Conservation (phyloP, 1,140 invertebrate genomes). For the Drosophila athabasca region DNA sequence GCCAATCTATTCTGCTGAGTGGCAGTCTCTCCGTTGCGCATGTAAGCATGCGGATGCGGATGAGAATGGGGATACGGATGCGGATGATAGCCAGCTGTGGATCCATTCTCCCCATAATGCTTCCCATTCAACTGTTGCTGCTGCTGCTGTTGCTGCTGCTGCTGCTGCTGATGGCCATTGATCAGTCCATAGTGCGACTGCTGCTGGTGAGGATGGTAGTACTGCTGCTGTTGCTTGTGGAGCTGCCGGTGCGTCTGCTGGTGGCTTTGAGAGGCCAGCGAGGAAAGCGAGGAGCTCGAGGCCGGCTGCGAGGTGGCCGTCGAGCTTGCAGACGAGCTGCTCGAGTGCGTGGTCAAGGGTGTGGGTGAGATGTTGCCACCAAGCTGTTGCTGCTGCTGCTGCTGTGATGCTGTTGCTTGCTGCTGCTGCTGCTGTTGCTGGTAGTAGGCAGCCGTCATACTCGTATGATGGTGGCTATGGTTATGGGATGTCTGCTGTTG, state of each 20-base stretch:
- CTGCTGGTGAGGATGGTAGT: slow-evolving; percentile 62
- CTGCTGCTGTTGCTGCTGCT: slow-evolving; percentile 60
- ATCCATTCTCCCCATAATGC: slow-evolving; percentile 50
- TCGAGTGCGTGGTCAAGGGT: slow-evolving; percentile 70
- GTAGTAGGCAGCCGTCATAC: slow-evolving; percentile 55
- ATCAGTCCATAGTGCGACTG: slow-evolving; percentile 43
- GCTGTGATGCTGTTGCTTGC: slow-evolving; percentile 28
- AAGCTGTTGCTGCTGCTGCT: slow-evolving; percentile 49
- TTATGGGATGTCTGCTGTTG: slow-evolving; percentile 56
- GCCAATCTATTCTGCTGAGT: slow-evolving; percentile 39
- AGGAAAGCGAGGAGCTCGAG: slow-evolving; percentile 77
- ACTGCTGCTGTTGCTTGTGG: slow-evolving; percentile 48
- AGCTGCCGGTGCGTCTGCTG: slow-evolving; percentile 65
- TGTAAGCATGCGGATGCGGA: slow-evolving; percentile 35
- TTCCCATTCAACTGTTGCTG: slow-evolving; percentile 60
- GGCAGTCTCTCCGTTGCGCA: slow-evolving; percentile 42
- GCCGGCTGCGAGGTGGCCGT: slow-evolving; percentile 79
- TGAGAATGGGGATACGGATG: slow-evolving; percentile 24
- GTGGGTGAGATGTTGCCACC: slow-evolving; percentile 69
- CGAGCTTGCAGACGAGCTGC: slow-evolving; percentile 77
- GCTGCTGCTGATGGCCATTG: slow-evolving; percentile 73
- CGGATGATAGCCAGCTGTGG: slow-evolving; percentile 31
- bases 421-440: slow-evolving; percentile 67
- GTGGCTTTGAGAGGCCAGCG: slow-evolving; percentile 74
- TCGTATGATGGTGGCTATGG: slow-evolving; percentile 64